phyloP scores from a whole-genome alignment of 2,113 vertebrate genomes.

The Athene cunicularia region DNA sequence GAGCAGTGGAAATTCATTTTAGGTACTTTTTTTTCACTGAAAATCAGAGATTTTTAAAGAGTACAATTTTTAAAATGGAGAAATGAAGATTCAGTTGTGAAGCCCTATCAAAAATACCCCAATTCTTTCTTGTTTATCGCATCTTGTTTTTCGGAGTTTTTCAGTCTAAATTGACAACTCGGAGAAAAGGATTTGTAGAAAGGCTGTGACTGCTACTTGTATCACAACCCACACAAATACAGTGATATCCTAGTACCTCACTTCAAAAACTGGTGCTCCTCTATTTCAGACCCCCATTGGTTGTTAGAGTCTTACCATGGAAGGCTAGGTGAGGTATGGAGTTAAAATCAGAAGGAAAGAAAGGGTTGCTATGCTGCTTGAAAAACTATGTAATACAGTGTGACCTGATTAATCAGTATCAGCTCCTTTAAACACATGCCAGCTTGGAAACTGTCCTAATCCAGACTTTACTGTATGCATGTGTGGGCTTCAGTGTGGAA shows the following conservation, averaged over 20 bases:
- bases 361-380: background rate
- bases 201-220: background rate
- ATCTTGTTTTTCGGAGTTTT: background rate
- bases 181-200: background rate
- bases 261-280: background rate
- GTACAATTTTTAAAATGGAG: background rate
- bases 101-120: rapidly evolving
- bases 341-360: background rate
- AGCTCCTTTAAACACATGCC: background rate
- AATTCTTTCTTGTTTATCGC: background rate
- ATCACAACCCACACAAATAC: background rate
- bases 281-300: background rate
- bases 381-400: background rate
- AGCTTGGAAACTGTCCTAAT: background rate
- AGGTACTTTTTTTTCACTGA: background rate
- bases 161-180: background rate
- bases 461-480: background rate
- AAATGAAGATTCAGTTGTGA: background rate
- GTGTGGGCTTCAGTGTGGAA: background rate
- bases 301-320: background rate
- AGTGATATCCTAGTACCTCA: background rate
- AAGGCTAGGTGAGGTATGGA: background rate
- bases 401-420: background rate
- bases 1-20: background rate
- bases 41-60: background rate